These are phyloP conservation scores for Anthoscopus minutus DNA, from an alignment of 2,113 vertebrate genomes.

Conservation along the genomic window DNA sequence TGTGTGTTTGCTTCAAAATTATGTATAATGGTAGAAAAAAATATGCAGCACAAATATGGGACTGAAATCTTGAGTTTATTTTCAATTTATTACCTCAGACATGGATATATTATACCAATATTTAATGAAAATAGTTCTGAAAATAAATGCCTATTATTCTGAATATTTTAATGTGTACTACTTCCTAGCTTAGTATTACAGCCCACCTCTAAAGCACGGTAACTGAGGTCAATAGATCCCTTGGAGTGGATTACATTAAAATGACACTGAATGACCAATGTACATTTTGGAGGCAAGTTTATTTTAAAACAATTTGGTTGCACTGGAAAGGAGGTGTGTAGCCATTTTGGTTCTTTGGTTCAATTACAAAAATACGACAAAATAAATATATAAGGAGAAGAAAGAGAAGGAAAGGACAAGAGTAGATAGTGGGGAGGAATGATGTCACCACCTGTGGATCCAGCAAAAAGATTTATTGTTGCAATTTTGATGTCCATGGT, in stretches of 20 bases:
- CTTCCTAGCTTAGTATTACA: background rate
- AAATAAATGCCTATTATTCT: conserved; percentile 76
- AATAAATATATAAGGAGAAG: background rate
- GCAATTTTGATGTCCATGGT: background rate
- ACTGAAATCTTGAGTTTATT: conserved; percentile 58
- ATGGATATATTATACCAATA: conserved; percentile 56
- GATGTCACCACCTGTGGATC: rapidly evolving
- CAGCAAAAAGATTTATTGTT: background rate
- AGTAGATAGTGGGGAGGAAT: background rate
- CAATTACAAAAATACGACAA: background rate
- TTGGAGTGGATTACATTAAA: background rate
- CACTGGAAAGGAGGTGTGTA: background rate
- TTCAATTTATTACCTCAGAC: conserved; percentile 76
- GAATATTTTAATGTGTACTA: conserved; percentile 52
- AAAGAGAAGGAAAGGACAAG: background rate
- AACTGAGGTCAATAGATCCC: background rate
- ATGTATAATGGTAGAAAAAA: conserved; percentile 49
- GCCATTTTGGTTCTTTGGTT: background rate
- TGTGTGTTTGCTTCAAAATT: conserved; percentile 52
- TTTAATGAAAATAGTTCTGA: conserved; percentile 71
- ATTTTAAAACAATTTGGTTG: background rate
- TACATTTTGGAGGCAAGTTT: background rate
- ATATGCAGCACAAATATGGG: conserved; percentile 55
- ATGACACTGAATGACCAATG: background rate
- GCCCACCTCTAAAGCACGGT: background rate